phyloP scores from a whole-genome alignment of 1,140 invertebrate genomes.

The Agraylea sexmaculata region DNA sequence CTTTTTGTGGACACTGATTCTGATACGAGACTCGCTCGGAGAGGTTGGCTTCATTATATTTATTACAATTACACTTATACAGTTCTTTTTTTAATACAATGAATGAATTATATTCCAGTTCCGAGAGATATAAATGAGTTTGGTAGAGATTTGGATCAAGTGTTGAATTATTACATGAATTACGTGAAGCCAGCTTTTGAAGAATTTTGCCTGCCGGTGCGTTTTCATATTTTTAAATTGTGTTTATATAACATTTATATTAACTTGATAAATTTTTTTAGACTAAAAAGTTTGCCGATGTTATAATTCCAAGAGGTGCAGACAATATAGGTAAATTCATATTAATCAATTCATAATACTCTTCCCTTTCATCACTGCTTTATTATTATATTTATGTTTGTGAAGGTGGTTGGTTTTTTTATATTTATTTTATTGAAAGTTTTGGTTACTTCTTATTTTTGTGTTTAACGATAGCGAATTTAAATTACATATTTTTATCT shows the following conservation, averaged over 20 bases:
- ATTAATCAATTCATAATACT: slow-evolving; percentile 6
- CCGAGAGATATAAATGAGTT: slow-evolving; percentile 89
- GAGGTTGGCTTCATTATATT: slow-evolving; percentile 54
- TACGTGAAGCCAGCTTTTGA: slow-evolving; percentile 98
- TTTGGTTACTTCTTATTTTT: no score
- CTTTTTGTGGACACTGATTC: slow-evolving; percentile 98
- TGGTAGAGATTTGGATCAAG: slow-evolving; percentile 85
- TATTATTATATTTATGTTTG: no score
- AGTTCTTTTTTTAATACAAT: neutral
- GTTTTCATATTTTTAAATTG: slow-evolving; percentile 24
- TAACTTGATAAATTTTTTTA: slow-evolving; percentile 37
- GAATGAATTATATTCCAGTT: slow-evolving; percentile 46
- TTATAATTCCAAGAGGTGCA: slow-evolving; percentile 95
- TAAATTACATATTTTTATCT: no score
- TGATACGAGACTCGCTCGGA: slow-evolving; percentile 85
- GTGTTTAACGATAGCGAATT: no score
- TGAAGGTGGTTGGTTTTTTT: no score
- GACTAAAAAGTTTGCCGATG: slow-evolving; percentile 99
- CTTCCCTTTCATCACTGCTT: no score
- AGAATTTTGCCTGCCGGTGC: slow-evolving; percentile 95
- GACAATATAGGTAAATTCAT: slow-evolving; percentile 79
- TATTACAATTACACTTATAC: neutral
- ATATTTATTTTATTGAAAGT: no score
- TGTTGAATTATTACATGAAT: slow-evolving; percentile 93
- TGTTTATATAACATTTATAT: neutral